Conservation (phyloP, 2,888 invertebrate species). For the Acrobasis repandana region DNA sequence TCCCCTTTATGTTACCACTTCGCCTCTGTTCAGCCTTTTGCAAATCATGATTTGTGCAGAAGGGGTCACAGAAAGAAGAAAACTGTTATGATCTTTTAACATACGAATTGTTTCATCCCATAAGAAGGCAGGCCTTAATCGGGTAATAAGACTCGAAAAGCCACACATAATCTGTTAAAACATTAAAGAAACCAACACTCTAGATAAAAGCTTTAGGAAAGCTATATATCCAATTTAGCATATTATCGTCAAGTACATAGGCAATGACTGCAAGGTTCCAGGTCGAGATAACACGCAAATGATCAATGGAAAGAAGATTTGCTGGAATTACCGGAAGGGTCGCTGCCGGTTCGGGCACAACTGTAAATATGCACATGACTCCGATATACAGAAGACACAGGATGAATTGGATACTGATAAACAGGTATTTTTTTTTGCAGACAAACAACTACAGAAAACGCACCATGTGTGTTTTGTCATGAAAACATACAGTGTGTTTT, state of each 20-base stretch:
- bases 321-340: conserved; percentile 96
- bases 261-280: conserved; percentile 83
- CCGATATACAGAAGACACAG: conserved; percentile 87
- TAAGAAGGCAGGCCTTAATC: too few relatives aligned
- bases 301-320: conserved; percentile 94
- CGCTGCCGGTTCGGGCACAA: conserved; percentile 95
- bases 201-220: conserved; percentile 35
- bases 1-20: neutral
- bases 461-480: too few relatives aligned
- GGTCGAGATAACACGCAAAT: conserved; percentile 87
- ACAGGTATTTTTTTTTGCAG: conserved; percentile 54
- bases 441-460: too few relatives aligned
- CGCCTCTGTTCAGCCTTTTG: too few relatives aligned
- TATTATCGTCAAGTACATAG: conserved; percentile 83
- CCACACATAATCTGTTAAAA: too few relatives aligned
- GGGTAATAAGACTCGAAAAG: too few relatives aligned
- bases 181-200: too few relatives aligned
- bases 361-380: conserved; percentile 95
- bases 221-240: conserved; percentile 60
- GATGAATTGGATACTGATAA: conserved; percentile 84
- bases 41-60: too few relatives aligned
- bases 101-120: too few relatives aligned
- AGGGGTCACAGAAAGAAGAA: too few relatives aligned
- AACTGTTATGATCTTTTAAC: too few relatives aligned
- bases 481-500: too few relatives aligned